Base-by-base conservation (phyloP, 2,888 invertebrate genomes). In the Agriopis leucophaearia region DNA sequence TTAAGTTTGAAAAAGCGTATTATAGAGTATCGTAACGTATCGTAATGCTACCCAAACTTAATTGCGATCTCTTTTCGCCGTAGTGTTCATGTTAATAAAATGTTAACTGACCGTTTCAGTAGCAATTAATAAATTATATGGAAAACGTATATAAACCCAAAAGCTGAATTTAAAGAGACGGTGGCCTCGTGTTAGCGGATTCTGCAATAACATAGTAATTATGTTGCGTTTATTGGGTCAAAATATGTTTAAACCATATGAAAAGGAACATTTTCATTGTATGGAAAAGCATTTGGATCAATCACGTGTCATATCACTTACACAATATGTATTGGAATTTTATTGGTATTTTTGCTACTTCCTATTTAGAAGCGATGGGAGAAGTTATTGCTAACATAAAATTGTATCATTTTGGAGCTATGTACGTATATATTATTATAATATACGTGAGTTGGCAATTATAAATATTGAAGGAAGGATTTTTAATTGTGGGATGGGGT, bases 171-270 rank as follows among this genome's bases (percentile, higher is more conserved):
- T 55, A 65, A 57, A 54, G 45, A 13, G 59, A 50, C 36, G 7
- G 44, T n/a, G 36, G 8, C n/a, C 35, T 59, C 38, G 50, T 63
- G 50, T 48, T 42, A n/a, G 40, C 60, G 38, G 42, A 27, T 51
- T 52, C 54, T 48, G 74, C 70, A 75, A 77, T 77, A 73, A 76
- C 73, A 77, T 70, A 70, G 75, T 74, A 72, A 77, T 78, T n/a
- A n/a, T n/a, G n/a, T n/a, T 75, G 72, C 66, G 45, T 70, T 77
- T 78, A 76, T 76, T 65, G 64, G 54, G 18, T 57, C 13, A 50
- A 66, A 66, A 68, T 64, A 66, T 61, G 66, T 72, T 70, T 62
- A 59, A 40, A 48, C 42, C 42, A 61, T 59, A 62, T 64, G 48
- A 64, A 70, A 70, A 54, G 51, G 54, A 57, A 69, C 61, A 69